Evolutionary conservation across 1,140 invertebrate genomes (phyloP).

Genomic region (Drosophila lacteicornis): DNA sequence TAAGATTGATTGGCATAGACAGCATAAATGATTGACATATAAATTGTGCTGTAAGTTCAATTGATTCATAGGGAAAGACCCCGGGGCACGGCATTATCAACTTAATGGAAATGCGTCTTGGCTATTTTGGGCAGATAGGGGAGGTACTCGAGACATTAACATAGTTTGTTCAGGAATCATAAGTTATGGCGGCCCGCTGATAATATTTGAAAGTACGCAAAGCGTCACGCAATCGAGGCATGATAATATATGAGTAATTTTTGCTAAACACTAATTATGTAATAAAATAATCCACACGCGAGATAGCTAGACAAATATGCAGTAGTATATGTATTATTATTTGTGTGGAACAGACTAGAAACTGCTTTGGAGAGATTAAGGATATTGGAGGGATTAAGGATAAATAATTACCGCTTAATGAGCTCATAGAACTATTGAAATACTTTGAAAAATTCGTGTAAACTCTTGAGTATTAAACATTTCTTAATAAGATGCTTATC

Average conservation of each 20-base stretch:
- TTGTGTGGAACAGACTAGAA: background rate
- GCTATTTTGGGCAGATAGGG: conserved; percentile 11
- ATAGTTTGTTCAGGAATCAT: conserved; percentile 34
- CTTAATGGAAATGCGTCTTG: conserved; percentile 32
- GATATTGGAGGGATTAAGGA: no score
- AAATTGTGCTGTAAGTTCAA: conserved; percentile 10
- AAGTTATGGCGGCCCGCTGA: conserved; percentile 19
- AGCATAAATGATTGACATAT: conserved; percentile 34
- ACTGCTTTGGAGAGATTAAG: no score
- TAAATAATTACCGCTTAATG: no score
- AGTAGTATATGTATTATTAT: background rate
- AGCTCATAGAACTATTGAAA: background rate
- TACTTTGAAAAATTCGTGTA: no score
- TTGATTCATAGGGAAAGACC: conserved; percentile 27
- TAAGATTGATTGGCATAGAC: conserved; percentile 45
- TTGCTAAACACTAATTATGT: conserved; percentile 2
- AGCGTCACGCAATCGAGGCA: conserved; percentile 25
- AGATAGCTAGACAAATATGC: no score
- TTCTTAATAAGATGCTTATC: no score
- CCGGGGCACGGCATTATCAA: conserved; percentile 18
- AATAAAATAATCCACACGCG: background rate
- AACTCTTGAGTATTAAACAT: no score
- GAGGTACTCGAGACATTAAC: conserved; percentile 37
- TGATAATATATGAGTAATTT: conserved; percentile 22
- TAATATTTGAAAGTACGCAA: conserved; percentile 26